Base-by-base conservation (phyloP, 2,113 vertebrate species). In the Eulemur macaco region DNA sequence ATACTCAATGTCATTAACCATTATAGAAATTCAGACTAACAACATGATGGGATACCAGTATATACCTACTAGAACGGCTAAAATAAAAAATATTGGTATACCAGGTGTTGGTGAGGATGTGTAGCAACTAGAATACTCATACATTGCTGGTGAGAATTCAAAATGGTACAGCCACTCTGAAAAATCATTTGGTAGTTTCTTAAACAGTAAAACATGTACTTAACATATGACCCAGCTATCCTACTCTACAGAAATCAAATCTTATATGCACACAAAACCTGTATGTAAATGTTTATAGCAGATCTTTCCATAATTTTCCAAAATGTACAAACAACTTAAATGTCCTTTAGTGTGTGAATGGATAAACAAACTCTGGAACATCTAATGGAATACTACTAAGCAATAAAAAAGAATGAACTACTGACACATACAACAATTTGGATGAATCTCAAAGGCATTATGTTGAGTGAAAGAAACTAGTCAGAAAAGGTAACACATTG, bases 181-280 rank as follows among this genome's bases (percentile, higher is more conserved):
- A 76, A 94, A 92, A 39, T 15, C 66, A 64, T 76, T 71, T 42
- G n/a, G 45, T 52, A 11, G 6, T 58, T 93, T 64, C 88, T 76
- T 85, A 45, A 60, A 89, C 88, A 56, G 34, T 69, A 37, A 69
- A 71, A 68, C 39, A 66, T n/a, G 21, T 13, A 66, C 45, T 77
- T 78, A 68, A 23, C 15, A 15, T 60, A 31, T 31, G 47, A 91
- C 56, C 20, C 21, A 81, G 39, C 81, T 45, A 21, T 52, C 39
- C 18, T 1, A 64, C 27, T 76, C 45, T 54, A 45, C 27, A 95
- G 64, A 97, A 88, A 86, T 86, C 20, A 96, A 95, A 87, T 73
- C 8, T 29, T 42, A 58, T 25, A 4, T 39, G 23, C 10, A 47
- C 37, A 52, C 25, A 76, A 87, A 47, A 34, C 25, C 7, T 88